These are phyloP conservation scores for Lasioglossum baleicum DNA, from an alignment of 1,140 invertebrate species.

Conservation along the genomic window DNA sequence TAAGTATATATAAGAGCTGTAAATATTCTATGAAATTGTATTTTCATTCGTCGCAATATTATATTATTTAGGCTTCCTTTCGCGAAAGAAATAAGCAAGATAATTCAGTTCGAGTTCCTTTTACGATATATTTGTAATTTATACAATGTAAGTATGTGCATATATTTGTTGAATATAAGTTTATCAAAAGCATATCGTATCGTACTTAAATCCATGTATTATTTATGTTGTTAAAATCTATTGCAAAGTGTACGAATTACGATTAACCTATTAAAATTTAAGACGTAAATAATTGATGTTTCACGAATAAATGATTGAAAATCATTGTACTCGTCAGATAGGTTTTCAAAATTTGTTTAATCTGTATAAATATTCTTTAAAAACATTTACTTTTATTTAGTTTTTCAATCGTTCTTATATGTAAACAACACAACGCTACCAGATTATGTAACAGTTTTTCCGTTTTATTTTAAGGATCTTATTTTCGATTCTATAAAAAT, in stretches of 20 bases:
- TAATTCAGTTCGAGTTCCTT: neutral
- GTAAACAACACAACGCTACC: neutral
- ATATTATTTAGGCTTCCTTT: too few species aligned
- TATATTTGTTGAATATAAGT: neutral
- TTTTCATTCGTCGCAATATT: neutral
- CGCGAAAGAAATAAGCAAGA: conserved; percentile 1
- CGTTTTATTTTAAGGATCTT: conserved; percentile 35
- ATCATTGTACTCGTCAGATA: neutral
- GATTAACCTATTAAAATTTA: neutral
- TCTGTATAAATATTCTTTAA: neutral
- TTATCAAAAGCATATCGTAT: neutral
- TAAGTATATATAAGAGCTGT: neutral
- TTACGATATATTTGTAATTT: neutral
- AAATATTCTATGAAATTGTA: neutral
- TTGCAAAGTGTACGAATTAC: neutral
- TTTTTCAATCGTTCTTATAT: neutral
- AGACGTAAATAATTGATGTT: neutral
- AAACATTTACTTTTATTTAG: conserved; percentile 14
- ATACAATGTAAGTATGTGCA: neutral
- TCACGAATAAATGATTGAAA: neutral
- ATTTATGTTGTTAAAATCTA: neutral
- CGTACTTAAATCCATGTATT: neutral
- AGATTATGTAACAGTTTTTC: conserved; percentile 31
- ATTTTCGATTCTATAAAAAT: conserved; percentile 27
- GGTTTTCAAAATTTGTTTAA: conserved; percentile 10